Evolutionary conservation across 2,113 vertebrate genomes (phyloP), one percentile per base, ranked within the genome.

Genomic region (Papio anubis): DNA sequence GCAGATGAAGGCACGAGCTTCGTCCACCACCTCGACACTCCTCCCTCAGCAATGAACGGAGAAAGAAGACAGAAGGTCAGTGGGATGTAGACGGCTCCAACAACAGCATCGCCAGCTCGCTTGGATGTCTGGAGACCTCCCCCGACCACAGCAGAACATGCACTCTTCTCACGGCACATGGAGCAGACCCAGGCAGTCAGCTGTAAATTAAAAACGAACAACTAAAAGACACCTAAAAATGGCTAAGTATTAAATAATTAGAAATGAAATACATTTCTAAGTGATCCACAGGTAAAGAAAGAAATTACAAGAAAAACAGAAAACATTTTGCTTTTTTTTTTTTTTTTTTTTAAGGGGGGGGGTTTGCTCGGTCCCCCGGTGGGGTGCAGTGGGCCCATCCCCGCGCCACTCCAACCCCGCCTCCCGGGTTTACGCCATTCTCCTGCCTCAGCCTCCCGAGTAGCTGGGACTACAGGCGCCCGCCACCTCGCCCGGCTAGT

Each of bases 21-120:
- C 5, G 4, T 66, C 8, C 0, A 27, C 0, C 8, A 17, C 14
- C 32, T 1, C 18, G 2, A 13, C 72, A 5, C 61, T 2, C 40
- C 18, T 40, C 1, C 25, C 79, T n/a, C 17, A 27, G 6, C 2
- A 12, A 20, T 8, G 8, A 25, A 35, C 8, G 35, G 16, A 38
- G 18, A 55, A 4, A 16, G 48, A 78, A 40, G 50, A 72, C 25
- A 32, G 59, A 85, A 38, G n/a, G 9, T 11, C 23, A 13, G 38
- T 6, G 11, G n/a, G 35, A 40, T 2, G 35, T 3, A 25, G 80
- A 27, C 10, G 8, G 16, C 18, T n/a, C 3, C 6, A 25, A 16
- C 27, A 3, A 5, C 30, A 6, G 43, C 12, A 3, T 30, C 5
- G 1, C 68, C 68, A 20, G 18, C 35, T n/a, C 8, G 0, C n/a